Conservation (phyloP, 1,140 invertebrate species). For the Drosophila saltans region DNA sequence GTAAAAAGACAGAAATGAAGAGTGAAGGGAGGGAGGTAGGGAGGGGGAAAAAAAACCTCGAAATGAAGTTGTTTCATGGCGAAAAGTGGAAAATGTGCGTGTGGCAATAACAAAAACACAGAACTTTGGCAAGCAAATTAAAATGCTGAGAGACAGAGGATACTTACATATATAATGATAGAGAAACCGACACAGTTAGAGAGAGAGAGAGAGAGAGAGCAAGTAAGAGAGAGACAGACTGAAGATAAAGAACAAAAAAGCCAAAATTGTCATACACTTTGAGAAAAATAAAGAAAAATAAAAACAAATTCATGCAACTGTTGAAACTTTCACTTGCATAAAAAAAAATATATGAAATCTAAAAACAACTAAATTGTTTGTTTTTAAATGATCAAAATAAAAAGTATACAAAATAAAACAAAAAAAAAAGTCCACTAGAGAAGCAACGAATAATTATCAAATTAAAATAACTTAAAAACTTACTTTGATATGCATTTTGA, state of each 20-base stretch:
- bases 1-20: neutral
- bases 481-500: no score
- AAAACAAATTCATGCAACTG: no score
- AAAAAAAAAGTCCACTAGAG: no score
- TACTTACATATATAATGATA: neutral
- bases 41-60: neutral
- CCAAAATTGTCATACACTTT: neutral
- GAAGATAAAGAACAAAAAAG: neutral
- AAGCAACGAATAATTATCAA: no score
- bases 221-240: neutral
- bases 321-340: no score
- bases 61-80: slow-evolving; percentile 20
- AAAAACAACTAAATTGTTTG: no score
- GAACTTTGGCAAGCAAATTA: slow-evolving; percentile 19
- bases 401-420: no score
- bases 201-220: neutral
- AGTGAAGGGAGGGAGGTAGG: neutral
- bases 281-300: neutral
- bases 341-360: no score
- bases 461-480: no score
- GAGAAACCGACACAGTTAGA: neutral
- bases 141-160: slow-evolving; percentile 9
- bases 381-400: no score
- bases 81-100: slow-evolving; percentile 23
- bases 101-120: slow-evolving; percentile 20